phyloP scores from a whole-genome alignment of 2,888 invertebrate species.

The Rhimphoctona megacephalus region DNA sequence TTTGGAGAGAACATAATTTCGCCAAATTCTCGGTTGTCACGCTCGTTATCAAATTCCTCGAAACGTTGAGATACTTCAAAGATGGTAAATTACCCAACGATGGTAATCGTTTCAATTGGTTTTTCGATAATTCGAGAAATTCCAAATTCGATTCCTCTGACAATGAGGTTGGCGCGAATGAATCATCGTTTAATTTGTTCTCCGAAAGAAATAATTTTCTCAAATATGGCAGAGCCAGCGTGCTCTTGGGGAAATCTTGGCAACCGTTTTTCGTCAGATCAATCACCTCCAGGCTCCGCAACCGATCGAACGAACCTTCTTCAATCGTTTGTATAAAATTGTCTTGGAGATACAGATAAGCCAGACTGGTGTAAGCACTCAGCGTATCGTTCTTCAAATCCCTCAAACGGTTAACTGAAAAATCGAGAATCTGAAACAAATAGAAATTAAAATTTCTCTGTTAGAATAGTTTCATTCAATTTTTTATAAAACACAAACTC shows the following conservation, averaged over 20 bases:
- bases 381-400: conserved; percentile 86
- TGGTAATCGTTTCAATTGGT: conserved; percentile 87
- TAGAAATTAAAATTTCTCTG: not conserved
- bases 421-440: conserved; percentile 87
- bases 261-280: conserved; percentile 87
- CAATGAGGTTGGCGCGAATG: conserved; percentile 74
- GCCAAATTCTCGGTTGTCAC: conserved; percentile 87
- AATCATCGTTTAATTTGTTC: conserved; percentile 84
- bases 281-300: conserved; percentile 86
- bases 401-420: conserved; percentile 87
- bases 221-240: conserved; percentile 87
- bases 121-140: conserved; percentile 87
- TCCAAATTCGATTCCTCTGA: conserved; percentile 86
- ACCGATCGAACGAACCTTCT: conserved; percentile 86
- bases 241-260: conserved; percentile 85
- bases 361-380: conserved; percentile 86
- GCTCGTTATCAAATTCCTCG: conserved; percentile 86
- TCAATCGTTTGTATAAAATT: conserved; percentile 87
- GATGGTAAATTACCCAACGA: conserved; percentile 87
- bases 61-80: conserved; percentile 88
- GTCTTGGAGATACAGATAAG: conserved; percentile 87
- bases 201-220: conserved; percentile 88
- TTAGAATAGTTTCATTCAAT: not conserved
- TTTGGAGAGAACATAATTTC: conserved; percentile 87
- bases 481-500: too few species aligned